Evolutionary conservation across 2,113 vertebrate species (phyloP).

Genomic region (Orientallactaga bullata): DNA sequence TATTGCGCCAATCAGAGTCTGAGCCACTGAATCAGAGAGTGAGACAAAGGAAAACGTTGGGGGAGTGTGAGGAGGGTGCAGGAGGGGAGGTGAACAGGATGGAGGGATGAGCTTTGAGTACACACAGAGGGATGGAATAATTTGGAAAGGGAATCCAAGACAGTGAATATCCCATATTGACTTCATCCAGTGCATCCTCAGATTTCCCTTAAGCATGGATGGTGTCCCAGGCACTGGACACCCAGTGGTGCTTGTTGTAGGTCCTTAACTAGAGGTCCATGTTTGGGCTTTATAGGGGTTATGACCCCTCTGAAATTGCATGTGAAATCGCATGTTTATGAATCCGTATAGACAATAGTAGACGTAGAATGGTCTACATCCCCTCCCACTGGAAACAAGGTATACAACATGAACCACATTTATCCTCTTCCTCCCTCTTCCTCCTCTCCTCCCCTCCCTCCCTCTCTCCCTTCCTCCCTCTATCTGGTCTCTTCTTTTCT

Average conservation of each 20-base stretch:
- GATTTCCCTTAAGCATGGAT: neutral
- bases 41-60: slow-evolving; percentile 68
- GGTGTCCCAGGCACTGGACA: neutral
- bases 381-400: neutral
- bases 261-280: neutral
- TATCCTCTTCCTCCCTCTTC: neutral
- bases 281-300: neutral
- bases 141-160: slow-evolving; percentile 2
- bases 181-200: neutral
- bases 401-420: neutral
- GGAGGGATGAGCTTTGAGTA: neutral
- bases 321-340: neutral
- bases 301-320: neutral
- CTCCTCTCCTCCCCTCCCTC: neutral
- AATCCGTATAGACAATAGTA: neutral
- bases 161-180: neutral
- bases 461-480: neutral
- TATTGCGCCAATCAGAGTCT: slow-evolving; percentile 61
- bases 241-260: accelerated
- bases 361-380: neutral
- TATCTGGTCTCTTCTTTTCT: no score
- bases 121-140: slow-evolving; percentile 6
- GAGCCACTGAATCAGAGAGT: slow-evolving; percentile 60
- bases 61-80: accelerated
- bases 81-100: neutral